Conservation (phyloP, 2,888 invertebrate genomes). For the Leptogaster cylindrica region DNA sequence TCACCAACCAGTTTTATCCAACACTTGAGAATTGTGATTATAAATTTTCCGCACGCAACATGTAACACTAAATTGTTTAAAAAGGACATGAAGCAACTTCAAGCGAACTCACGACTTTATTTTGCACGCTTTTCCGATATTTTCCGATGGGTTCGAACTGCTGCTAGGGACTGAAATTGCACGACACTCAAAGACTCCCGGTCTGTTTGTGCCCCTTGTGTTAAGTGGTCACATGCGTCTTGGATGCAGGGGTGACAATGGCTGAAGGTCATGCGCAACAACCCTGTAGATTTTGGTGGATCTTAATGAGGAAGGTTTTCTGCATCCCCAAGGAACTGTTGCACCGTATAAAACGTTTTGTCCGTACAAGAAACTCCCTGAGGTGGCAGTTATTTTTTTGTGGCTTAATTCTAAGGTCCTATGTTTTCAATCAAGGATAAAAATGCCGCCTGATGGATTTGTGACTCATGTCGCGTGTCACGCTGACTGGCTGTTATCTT, state of each 20-base stretch:
- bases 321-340: conserved; percentile 6
- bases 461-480: conserved; percentile 24
- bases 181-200: not conserved
- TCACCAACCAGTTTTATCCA: no score
- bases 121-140: not conserved
- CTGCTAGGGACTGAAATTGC: conserved; percentile 39
- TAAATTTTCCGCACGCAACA: conserved; percentile 35
- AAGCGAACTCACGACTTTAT: not conserved
- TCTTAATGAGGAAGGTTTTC: not conserved
- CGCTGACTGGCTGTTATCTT: conserved; percentile 13
- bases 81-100: not conserved
- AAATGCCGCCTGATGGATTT: not conserved
- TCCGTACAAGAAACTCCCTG: not conserved
- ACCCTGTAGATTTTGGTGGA: not conserved
- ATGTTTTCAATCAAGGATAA: not conserved
- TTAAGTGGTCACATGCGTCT: conserved; percentile 44
- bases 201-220: conserved; percentile 11
- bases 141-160: conserved; percentile 28
- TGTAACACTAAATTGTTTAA: not conserved
- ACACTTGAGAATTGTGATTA: no score
- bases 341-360: conserved; percentile 1
- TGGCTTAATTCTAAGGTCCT: not conserved
- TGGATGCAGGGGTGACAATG: not conserved
- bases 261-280: conserved; percentile 6
- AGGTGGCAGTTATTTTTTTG: not conserved